Evolutionary conservation across 2,113 vertebrate species (phyloP).

Genomic region (Pomatostomus ruficeps): DNA sequence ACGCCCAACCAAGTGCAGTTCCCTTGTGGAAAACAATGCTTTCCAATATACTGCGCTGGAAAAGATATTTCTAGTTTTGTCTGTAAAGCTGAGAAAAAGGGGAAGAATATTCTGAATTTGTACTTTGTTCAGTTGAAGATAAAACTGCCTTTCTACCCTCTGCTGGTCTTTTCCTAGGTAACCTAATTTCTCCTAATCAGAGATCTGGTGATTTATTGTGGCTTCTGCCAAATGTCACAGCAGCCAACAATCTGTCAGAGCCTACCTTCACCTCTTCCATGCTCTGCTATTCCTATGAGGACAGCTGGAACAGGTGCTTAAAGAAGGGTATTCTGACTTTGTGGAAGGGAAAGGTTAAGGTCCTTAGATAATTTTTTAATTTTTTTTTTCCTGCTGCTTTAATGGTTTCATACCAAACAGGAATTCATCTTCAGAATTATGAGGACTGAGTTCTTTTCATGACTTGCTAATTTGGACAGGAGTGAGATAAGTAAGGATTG

Average conservation of each 20-base stretch:
- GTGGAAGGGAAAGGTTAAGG: not conserved
- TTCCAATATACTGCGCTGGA: not conserved
- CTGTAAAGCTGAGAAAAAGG: not conserved
- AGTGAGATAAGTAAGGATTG: not conserved
- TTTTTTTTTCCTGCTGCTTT: not conserved
- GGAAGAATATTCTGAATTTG: not conserved
- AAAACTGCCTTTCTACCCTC: not conserved
- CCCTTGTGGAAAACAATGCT: not conserved
- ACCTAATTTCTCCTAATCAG: not conserved
- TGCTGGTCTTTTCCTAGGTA: not conserved
- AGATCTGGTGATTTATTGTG: not conserved
- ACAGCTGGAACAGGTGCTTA: not conserved
- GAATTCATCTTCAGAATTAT: not conserved
- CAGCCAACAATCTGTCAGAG: conserved; percentile 19
- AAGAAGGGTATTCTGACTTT: not conserved
- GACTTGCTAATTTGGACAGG: not conserved
- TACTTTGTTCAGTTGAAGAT: not conserved
- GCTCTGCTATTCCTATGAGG: not conserved
- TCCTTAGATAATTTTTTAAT: not conserved
- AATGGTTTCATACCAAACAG: not conserved
- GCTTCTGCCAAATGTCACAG: not conserved
- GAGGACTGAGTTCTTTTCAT: not conserved
- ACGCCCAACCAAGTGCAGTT: not conserved
- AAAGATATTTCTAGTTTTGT: not conserved
- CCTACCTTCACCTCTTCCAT: not conserved